Conservation (phyloP, 2,888 invertebrate species). For the Lutraria lutraria region DNA sequence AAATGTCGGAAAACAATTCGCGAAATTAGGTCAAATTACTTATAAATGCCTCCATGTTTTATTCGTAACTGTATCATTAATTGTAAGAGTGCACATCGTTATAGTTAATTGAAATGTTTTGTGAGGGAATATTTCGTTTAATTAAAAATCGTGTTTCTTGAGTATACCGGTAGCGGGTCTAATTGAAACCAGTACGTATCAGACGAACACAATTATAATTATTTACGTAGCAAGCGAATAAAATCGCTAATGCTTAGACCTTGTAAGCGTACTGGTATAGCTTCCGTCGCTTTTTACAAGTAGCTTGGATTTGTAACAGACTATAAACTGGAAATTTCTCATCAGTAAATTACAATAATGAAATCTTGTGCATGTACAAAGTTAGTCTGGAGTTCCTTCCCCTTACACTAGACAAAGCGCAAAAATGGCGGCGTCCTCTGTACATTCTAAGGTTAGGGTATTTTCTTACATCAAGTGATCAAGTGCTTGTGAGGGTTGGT, state of each 20-base stretch:
- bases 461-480: too few species aligned
- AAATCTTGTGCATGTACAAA: too few species aligned
- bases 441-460: too few species aligned
- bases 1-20: not conserved
- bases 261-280: too few species aligned
- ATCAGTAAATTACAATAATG: too few species aligned
- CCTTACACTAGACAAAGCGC: too few species aligned
- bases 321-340: too few species aligned
- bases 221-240: constrained; percentile 8
- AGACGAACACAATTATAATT: constrained; percentile 41
- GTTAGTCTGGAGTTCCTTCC: too few species aligned
- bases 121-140: constrained; percentile 34
- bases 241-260: not conserved
- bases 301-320: too few species aligned
- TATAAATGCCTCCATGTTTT: not conserved
- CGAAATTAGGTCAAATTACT: not conserved
- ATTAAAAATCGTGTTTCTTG: constrained; percentile 42
- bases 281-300: too few species aligned
- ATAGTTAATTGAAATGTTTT: constrained; percentile 47
- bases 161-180: constrained; percentile 37
- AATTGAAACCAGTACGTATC: constrained; percentile 39
- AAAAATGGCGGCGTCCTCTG: too few species aligned
- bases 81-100: not conserved
- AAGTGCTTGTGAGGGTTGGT: too few species aligned
- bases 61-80: not conserved